These are phyloP conservation scores for Nipponacmea schrenckii DNA, from an alignment of 2,888 invertebrate genomes.

Conservation along the genomic window DNA sequence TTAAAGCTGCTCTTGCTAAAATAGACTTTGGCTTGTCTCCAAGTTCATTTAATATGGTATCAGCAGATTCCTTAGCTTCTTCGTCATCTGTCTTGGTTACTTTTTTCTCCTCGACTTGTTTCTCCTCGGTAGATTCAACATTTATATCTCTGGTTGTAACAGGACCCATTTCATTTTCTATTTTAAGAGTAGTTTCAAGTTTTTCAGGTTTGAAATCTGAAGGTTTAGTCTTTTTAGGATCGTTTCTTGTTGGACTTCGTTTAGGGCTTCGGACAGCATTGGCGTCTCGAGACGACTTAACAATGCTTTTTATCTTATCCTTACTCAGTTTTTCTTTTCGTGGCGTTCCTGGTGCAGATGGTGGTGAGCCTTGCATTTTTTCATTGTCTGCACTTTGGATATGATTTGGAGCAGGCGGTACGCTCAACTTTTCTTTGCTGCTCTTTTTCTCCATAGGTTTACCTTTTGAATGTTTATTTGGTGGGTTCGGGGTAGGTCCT, in stretches of 20 bases:
- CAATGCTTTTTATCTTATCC: not conserved
- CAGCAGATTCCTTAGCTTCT: not conserved
- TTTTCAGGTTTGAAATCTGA: not conserved
- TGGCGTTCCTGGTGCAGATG: not conserved
- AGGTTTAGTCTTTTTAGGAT: not conserved
- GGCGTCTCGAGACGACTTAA: not conserved
- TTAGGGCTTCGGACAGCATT: not conserved
- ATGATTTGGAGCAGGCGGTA: not conserved
- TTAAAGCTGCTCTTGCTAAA: slow-evolving; percentile 14
- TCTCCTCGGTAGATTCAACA: not conserved
- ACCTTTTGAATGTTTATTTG: too few species aligned
- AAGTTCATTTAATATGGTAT: not conserved
- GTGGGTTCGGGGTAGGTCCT: too few species aligned
- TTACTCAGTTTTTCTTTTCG: not conserved
- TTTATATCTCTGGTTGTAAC: slow-evolving; percentile 2
- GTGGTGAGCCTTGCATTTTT: not conserved
- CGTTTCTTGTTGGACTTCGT: not conserved
- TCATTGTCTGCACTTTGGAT: not conserved
- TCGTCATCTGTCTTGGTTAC: slow-evolving; percentile 8
- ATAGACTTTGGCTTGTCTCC: slow-evolving; percentile 17
- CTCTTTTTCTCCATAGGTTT: not conserved
- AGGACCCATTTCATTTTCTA: not conserved
- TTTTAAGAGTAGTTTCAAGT: slow-evolving; percentile 1
- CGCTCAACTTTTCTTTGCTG: not conserved
- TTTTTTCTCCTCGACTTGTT: not conserved